Evolutionary conservation across 2,888 invertebrate species (phyloP), one percentile per base, ranked within the genome.

Genomic region (Toxonevra muliebris): DNA sequence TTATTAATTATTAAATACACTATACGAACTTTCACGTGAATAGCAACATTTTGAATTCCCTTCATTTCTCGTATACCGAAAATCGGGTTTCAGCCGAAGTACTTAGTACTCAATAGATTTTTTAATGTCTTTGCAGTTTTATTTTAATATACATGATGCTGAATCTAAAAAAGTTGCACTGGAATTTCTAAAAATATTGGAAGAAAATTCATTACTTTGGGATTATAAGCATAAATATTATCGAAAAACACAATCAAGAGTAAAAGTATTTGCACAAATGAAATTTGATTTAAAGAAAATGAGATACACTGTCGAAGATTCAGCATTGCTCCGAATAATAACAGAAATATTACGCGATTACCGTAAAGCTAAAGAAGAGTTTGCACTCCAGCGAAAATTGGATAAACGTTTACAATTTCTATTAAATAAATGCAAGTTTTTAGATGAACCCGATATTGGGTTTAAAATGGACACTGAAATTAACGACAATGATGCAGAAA

Each of bases 331-430:
- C 13, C 53, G 67, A n/a, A 73, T 75, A n/a, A 74, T 79, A n/a
- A 75, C 71, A 11, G 76, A 73, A 42, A 65, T 65, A 15, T 10
- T 79, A 5, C 77, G 74, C 15, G 30, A 65, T 1, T 76, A 80
- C 40, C 78, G 70, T 40, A 69, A 70, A 10, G 71, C 61, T 5
- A 62, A 57, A 15, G 52, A 62, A 13, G 57, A 12, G 69, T 19
- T 65, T 11, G 58, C 65, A 2, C 48, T 65, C 20, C 20, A 50
- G 50, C 58, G 65, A 5, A 59, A 8, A 65, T 45, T 43, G 73
- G 76, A 43, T n/a, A 63, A 5, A 61, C 71, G 13, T 70, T 72
- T 0, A 20, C 75, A 20, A 70, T 73, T 12, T 68, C 2, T 30
- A 30, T 65, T 9, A 68, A 57, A 65, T n/a, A 65, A 65, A 15